phyloP scores from a whole-genome alignment of 2,797 vertebrate genomes.

The Morelia viridis region DNA sequence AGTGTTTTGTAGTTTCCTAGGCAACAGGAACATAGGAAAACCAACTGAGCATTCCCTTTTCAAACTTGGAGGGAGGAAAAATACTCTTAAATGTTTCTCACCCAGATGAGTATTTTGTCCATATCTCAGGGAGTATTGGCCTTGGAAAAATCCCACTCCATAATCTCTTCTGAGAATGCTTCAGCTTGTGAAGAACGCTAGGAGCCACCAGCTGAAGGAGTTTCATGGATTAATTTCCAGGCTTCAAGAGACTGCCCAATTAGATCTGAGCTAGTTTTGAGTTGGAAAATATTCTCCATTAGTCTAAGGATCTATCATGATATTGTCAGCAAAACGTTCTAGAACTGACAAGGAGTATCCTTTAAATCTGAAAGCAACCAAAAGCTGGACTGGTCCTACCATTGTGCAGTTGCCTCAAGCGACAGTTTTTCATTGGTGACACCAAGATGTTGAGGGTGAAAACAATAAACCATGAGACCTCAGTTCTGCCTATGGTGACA shows the following conservation, averaged over 20 bases:
- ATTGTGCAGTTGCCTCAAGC: background rate
- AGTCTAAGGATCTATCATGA: background rate
- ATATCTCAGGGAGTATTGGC: background rate
- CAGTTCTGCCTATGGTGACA: too few species aligned
- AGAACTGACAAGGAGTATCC: background rate
- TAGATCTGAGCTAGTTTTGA: background rate
- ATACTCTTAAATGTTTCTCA: background rate
- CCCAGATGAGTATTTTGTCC: background rate
- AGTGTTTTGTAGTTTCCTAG: slow-evolving; percentile 3
- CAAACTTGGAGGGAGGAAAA: background rate
- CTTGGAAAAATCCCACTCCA: background rate
- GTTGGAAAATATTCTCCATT: background rate
- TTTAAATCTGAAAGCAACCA: background rate
- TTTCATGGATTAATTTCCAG: background rate
- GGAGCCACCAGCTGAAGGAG: background rate
- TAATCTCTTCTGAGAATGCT: background rate
- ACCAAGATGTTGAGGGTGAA: background rate
- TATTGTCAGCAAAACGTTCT: background rate
- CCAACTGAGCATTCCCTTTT: too few species aligned
- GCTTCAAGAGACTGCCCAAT: background rate
- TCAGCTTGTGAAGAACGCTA: background rate
- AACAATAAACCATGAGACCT: background rate
- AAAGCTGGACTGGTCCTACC: background rate
- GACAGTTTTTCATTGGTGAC: background rate
- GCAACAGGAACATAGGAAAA: background rate